phyloP scores from a whole-genome alignment of 2,888 invertebrate species.

The Xestoiulus laeticollis region DNA sequence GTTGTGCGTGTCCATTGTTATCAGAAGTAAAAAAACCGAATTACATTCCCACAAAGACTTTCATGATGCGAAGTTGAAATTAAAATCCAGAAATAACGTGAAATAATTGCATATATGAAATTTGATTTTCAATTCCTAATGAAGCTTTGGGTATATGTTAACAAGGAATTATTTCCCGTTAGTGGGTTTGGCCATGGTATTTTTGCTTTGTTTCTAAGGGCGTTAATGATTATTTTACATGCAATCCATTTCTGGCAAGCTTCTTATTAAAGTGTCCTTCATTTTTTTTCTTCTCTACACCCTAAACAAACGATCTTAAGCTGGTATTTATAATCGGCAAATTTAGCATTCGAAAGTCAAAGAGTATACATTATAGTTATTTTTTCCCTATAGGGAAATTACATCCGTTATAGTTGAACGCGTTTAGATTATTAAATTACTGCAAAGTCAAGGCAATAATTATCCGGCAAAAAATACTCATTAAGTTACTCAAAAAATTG shows the following conservation, averaged over 20 bases:
- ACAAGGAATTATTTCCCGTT: not conserved
- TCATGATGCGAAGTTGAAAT: too few relatives aligned
- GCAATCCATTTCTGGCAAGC: not conserved
- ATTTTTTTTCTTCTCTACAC: not conserved
- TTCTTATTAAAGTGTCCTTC: not conserved
- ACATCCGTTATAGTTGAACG: conserved; percentile 3
- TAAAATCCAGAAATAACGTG: not conserved
- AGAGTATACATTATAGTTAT: not conserved
- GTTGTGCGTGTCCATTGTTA: too few relatives aligned
- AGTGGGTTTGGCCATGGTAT: not conserved
- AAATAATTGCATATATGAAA: too few relatives aligned
- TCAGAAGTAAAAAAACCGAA: too few relatives aligned
- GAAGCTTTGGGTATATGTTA: not conserved
- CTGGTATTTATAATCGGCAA: not conserved
- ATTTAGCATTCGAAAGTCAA: not conserved
- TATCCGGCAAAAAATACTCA: not conserved
- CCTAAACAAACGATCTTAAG: not conserved
- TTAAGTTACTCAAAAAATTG: not conserved
- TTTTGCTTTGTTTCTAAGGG: not conserved
- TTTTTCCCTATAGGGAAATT: not conserved
- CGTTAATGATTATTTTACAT: not conserved
- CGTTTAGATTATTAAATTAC: not conserved
- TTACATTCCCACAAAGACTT: too few relatives aligned
- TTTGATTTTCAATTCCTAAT: not conserved
- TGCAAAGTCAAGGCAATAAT: not conserved